Evolutionary conservation across 2,888 invertebrate species (phyloP), one percentile per base, ranked within the genome.

Genomic region (Criorhina ranunculi): DNA sequence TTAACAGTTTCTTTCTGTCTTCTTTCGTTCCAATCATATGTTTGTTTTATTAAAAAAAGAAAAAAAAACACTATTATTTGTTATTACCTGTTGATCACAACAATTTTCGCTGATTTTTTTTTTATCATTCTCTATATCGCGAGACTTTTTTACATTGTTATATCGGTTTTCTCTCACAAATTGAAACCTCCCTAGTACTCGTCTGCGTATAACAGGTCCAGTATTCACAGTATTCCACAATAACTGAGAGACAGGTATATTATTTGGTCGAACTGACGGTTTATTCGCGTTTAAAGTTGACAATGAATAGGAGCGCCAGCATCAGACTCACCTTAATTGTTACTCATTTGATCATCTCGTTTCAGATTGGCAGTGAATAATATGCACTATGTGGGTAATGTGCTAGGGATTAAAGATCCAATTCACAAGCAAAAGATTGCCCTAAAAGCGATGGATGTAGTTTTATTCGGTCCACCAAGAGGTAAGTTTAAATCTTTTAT

Each of bases 371-470:
- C 99, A 70, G 97, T 97, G 49, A 98, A 97, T 93, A 98, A 98
- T 92, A 96, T 96, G 94, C 96, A 97, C 90, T 98, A 96, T 92
- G 93, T 98, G 86, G 95, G 95, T 91, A 95, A 95, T 90, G 95
- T 96, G 67, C 94, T 99, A 88, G 98, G 98, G 66, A 98, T 99
- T 89, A 98, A 98, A 93, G 99, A 99, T 93, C 97, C 98, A 19
- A 99, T 99, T 89, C 98, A 99, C 93, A 98, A 98, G 90, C 98
- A 99, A 93, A 99, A 99, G 93, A 95, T 98, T 87, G 96, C 98
- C 3, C 93, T 99, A 49, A 99, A 99, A 92, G 99, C 99, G 12
- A 98, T 99, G 97, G 99, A 99, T 92, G 97, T 98, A 62, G 99
- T 99, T 19, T 94, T 99, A 35, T 99, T 99, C 92, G 99, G 99